A percentile compares a stretch with the other conserved stretches of the same genome.
Conservation (phyloP, 2,888 invertebrate genomes). For the Oscheius myriophilus region DNA sequence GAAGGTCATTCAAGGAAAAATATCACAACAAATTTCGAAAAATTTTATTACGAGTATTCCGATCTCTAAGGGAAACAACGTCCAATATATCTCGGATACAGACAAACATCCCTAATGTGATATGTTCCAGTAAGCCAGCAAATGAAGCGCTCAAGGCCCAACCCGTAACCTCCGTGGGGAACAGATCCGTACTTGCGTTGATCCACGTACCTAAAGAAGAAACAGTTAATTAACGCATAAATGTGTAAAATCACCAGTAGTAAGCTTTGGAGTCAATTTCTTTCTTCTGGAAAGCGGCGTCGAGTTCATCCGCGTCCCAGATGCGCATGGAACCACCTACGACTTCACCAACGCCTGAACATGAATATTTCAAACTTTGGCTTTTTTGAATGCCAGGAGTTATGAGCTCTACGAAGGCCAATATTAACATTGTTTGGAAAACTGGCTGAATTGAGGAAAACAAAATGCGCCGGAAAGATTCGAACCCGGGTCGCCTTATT, state of each 20-base stretch:
- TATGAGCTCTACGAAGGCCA: too few species aligned
- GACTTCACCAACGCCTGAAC: constrained; percentile 89
- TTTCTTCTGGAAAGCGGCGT: constrained; percentile 86
- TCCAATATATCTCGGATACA: constrained; percentile 95
- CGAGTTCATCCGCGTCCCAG: constrained; percentile 84
- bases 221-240: neutral
- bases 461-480: too few species aligned
- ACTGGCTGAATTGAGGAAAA: too few species aligned
- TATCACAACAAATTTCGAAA: too few species aligned
- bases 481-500: too few species aligned
- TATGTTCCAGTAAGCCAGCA: constrained; percentile 94
- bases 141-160: constrained; percentile 93
- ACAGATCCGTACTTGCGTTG: constrained; percentile 91
- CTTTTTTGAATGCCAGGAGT: too few species aligned
- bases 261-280: constrained; percentile 92
- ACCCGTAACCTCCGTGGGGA: constrained; percentile 97
- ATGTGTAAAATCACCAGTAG: constrained; percentile 89
- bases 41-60: too few species aligned
- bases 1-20: too few species aligned
- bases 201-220: constrained; percentile 65
- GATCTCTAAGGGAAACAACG: constrained; percentile 81
- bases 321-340: constrained; percentile 97
- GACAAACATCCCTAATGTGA: constrained; percentile 95
- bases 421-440: too few species aligned
- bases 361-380: too few species aligned